Evolutionary conservation across 1,140 invertebrate genomes (phyloP), one percentile per base, ranked within the genome.

Genomic region (Sinella curviseta): DNA sequence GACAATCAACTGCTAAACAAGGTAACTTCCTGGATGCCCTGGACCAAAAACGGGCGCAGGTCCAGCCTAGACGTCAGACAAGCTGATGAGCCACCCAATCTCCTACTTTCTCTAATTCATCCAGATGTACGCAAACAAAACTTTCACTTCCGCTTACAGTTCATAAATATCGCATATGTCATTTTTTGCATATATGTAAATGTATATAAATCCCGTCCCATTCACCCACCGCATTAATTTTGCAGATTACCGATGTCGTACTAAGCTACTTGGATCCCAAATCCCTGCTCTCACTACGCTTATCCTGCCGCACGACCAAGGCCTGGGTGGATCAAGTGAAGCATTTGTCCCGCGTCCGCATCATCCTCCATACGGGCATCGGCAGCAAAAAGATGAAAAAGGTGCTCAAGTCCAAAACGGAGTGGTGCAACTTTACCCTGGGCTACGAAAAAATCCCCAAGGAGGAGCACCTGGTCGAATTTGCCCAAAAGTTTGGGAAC

Each of bases 331-430:
- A 75, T 30, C 74, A 75, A 24, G n/a, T 54, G 2, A 36, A 54
- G 39, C 39, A 75, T 30, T 30, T 75, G 26, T 8, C 34, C 3
- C 17, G 74, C 4, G 33, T 75, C 31, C 74, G 74, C 1, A 75
- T 75, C 36, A 75, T 54, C 17, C 36, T 75, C 34, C 74, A 75
- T 26, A 48, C 74, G 34, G 39, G 74, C 14, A 26, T 54, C 2
- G 74, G 74, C 3, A 75, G 28, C 74, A 75, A 75, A 48, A 36
- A 54, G 28, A 75, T 75, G 74, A 20, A 30, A 26, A 75, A 75
- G 31, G 74, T 75, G 1, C 26, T 75, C 4, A 36, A 54, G 36
- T 75, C 74, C 8, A 75, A 75, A 75, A 26, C 39, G 14, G 35
- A 48, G 3, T 75, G 34, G 34, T 75, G 74, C 39, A 75, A 75